These are phyloP conservation scores for Ciconia stormi DNA, from an alignment of 2,113 vertebrate species.

Conservation along the genomic window DNA sequence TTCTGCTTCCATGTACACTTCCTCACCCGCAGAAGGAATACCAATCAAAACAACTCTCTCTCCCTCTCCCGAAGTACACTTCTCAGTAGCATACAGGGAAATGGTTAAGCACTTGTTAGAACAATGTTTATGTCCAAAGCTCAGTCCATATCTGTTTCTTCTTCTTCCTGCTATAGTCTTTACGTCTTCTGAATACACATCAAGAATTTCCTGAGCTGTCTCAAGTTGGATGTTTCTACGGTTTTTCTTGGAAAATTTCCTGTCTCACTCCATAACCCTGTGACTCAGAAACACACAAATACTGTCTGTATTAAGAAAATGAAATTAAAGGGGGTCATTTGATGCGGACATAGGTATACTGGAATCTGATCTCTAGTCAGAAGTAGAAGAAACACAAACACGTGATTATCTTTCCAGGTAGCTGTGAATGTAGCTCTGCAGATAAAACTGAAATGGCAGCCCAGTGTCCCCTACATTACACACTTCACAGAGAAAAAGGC, in stretches of 20 bases:
- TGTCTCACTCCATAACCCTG: not conserved
- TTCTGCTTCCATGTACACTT: not conserved
- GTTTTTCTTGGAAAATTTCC: not conserved
- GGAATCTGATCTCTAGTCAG: not conserved
- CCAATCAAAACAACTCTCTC: not conserved
- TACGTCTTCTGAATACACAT: not conserved
- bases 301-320: not conserved
- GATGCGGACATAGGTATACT: not conserved
- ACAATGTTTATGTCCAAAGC: not conserved
- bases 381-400: not conserved
- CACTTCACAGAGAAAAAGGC: not conserved
- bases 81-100: not conserved
- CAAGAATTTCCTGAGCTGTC: not conserved
- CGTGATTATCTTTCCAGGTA: not conserved
- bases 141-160: not conserved
- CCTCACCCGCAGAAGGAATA: not conserved
- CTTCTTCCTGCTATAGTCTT: not conserved
- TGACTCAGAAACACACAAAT: not conserved
- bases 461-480: not conserved
- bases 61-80: not conserved
- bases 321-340: not conserved
- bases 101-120: not conserved
- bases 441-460: not conserved
- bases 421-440: not conserved
- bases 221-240: not conserved